These are phyloP conservation scores for Petrocephalus sullivani DNA, from an alignment of 2,797 vertebrate species.

Conservation along the genomic window DNA sequence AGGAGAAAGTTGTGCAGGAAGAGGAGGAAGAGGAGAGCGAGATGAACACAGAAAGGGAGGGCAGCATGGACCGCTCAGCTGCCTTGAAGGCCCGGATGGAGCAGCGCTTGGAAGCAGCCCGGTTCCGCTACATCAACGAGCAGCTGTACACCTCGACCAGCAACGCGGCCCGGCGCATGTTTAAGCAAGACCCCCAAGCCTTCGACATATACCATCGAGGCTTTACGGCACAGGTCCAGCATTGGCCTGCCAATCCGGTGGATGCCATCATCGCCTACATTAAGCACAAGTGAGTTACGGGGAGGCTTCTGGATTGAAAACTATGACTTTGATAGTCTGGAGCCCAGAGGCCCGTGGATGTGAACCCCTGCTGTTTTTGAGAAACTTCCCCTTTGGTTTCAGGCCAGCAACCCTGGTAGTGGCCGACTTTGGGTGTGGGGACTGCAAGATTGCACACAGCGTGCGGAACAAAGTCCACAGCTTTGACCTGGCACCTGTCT, in stretches of 20 bases:
- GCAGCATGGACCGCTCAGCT: constrained; percentile 44
- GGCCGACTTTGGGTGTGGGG: constrained; percentile 91
- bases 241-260: constrained; percentile 81
- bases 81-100: constrained; percentile 73
- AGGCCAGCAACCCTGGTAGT: constrained; percentile 79
- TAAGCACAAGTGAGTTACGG: constrained; percentile 62
- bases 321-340: background rate
- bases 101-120: constrained; percentile 72
- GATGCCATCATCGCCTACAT: constrained; percentile 73
- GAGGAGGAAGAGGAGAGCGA: constrained; percentile 25
- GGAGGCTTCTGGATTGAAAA: background rate
- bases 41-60: background rate
- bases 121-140: constrained; percentile 87
- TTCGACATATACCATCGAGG: constrained; percentile 80
- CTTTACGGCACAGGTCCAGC: constrained; percentile 75
- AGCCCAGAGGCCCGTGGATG: background rate
- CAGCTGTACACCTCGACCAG: constrained; percentile 75
- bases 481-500: constrained; percentile 80
- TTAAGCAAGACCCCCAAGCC: constrained; percentile 72
- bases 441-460: constrained; percentile 78
- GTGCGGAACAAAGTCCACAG: constrained; percentile 82
- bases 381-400: constrained; percentile 19
- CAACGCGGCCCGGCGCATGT: constrained; percentile 69
- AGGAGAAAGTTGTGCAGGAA: constrained; percentile 20
- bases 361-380: background rate